Conservation (phyloP, 2,888 invertebrate genomes). For the Drosophila antonietae region DNA sequence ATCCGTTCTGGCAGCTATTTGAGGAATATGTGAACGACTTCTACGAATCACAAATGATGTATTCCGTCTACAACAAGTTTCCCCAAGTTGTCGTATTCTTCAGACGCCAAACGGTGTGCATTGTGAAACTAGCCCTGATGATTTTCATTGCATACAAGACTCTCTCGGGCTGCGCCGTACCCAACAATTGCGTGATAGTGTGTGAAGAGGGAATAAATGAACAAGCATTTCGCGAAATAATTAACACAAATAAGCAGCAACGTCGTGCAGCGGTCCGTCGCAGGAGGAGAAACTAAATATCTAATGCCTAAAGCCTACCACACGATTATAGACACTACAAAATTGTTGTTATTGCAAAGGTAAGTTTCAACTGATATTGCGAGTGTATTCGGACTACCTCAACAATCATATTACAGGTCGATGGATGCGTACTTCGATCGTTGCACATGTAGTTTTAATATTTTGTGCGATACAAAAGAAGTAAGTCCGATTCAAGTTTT, state of each 20-base stretch:
- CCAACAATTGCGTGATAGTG: fast-evolving
- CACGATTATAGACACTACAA: background rate
- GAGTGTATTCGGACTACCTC: background rate
- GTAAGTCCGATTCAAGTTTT: background rate
- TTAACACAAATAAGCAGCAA: too few species aligned
- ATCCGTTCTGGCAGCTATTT: background rate
- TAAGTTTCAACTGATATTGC: background rate
- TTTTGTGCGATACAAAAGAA: too few species aligned
- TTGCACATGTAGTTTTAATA: background rate
- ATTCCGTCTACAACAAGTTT: background rate
- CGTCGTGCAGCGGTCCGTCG: too few species aligned
- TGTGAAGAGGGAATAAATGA: background rate
- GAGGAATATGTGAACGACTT: fast-evolving
- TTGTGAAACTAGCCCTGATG: background rate
- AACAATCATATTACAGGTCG: background rate
- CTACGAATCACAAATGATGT: background rate
- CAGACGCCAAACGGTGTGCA: background rate
- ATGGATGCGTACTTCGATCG: background rate
- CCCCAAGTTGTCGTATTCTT: background rate
- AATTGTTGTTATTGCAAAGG: background rate
- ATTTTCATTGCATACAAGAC: background rate
- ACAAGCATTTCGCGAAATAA: background rate
- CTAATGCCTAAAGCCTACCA: background rate
- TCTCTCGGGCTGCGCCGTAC: fast-evolving
- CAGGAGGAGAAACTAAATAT: too few species aligned